These are phyloP conservation scores for Cerastoderma edule DNA, from an alignment of 2,888 invertebrate species.

Conservation along the genomic window DNA sequence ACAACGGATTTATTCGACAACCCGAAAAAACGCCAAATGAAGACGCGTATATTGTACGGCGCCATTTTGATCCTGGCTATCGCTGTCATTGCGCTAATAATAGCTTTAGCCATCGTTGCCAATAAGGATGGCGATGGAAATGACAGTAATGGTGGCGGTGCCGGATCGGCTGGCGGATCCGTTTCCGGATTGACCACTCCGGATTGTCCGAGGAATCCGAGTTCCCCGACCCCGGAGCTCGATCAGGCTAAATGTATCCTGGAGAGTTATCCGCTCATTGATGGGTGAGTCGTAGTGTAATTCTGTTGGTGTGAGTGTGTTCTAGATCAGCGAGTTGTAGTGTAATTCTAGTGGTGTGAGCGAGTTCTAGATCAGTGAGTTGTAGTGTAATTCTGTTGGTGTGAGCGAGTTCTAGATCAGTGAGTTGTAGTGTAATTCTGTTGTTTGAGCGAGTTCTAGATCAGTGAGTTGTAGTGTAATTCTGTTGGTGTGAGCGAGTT, in stretches of 20 bases:
- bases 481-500: too few species aligned
- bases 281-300: slow-evolving; percentile 66
- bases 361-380: neutral
- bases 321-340: neutral
- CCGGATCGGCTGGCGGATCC: neutral
- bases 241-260: slow-evolving; percentile 69
- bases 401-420: neutral
- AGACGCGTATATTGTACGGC: slow-evolving; percentile 29
- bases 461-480: too few species aligned
- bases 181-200: slow-evolving; percentile 21
- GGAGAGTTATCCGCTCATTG: slow-evolving; percentile 71
- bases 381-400: neutral
- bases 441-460: neutral
- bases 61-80: slow-evolving; percentile 24
- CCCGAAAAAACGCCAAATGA: slow-evolving; percentile 17
- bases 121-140: slow-evolving; percentile 7
- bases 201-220: slow-evolving; percentile 35
- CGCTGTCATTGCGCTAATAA: slow-evolving; percentile 39
- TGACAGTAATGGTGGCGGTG: neutral
- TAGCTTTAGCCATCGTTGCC: slow-evolving; percentile 42
- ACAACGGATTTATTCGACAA: slow-evolving; percentile 27
- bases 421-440: neutral
- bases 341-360: neutral
- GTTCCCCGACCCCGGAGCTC: slow-evolving; percentile 33
- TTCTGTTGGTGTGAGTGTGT: neutral